Percentiles rank a stretch among this genome's conserved stretches.
Conservation (phyloP, 2,888 invertebrate genomes). For the Patella ulyssiponensis region DNA sequence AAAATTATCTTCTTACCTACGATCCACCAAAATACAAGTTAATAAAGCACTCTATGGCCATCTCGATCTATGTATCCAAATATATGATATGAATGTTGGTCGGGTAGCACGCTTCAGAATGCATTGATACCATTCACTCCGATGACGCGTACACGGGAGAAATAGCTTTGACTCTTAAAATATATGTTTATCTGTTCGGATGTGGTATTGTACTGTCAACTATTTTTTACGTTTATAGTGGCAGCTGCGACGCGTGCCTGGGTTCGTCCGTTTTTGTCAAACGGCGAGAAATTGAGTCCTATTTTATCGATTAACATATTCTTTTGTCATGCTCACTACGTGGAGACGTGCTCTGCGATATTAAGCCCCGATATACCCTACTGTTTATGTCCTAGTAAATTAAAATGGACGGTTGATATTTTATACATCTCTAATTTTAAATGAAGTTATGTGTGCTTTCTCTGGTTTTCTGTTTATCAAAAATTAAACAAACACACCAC, state of each 20-base stretch:
- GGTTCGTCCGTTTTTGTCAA: slow-evolving; percentile 31
- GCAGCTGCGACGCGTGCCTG: slow-evolving; percentile 42
- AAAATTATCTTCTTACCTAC: no score
- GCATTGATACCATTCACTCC: no score
- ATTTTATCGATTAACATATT: slow-evolving; percentile 19
- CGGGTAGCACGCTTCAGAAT: no score
- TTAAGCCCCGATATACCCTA: slow-evolving; percentile 23
- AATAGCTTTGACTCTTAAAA: no score
- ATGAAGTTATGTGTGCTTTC: slow-evolving; percentile 4
- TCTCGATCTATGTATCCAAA: no score
- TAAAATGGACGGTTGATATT: not conserved
- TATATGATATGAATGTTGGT: no score
- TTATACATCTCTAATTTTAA: slow-evolving; percentile 3
- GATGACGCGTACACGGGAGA: no score
- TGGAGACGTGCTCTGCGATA: slow-evolving; percentile 22
- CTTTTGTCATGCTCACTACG: slow-evolving; percentile 27
- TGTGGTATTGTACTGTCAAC: not conserved
- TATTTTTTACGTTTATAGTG: slow-evolving; percentile 27
- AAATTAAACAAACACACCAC: no score
- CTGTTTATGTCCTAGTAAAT: not conserved
- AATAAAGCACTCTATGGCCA: no score
- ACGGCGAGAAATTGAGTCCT: slow-evolving; percentile 19
- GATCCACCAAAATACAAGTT: no score
- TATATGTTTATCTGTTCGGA: no score
- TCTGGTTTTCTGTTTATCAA: no score